Evolutionary conservation across 2,113 vertebrate genomes (phyloP).

Genomic region (Pycnonotus jocosus): DNA sequence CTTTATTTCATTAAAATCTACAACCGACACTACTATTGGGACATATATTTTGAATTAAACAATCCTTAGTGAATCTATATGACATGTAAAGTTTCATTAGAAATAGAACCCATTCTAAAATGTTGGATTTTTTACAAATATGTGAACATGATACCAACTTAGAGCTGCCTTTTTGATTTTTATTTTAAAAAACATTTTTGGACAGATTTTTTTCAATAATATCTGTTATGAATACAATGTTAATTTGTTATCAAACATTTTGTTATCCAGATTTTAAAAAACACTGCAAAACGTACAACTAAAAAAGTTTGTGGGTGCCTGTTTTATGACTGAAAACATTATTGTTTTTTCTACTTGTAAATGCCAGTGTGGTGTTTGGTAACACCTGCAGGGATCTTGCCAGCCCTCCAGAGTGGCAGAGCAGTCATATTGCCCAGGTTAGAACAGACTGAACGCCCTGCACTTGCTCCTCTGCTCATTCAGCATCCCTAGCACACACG

Average conservation of each 20-base stretch:
- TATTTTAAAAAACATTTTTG: neutral
- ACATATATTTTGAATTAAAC: neutral
- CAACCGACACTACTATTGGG: neutral
- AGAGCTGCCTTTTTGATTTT: neutral
- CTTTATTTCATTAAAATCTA: neutral
- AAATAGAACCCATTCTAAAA: neutral
- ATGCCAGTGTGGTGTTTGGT: neutral
- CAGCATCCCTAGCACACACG: rapidly evolving
- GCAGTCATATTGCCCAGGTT: neutral
- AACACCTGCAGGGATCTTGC: neutral
- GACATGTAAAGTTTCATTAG: neutral
- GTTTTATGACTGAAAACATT: neutral
- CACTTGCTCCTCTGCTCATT: neutral
- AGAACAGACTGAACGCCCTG: neutral
- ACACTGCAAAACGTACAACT: neutral
- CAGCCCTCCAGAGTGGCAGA: neutral
- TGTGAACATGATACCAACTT: neutral
- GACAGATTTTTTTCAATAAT: neutral
- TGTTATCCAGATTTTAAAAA: neutral
- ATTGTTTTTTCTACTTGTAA: neutral
- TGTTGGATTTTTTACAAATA: neutral
- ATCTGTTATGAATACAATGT: neutral
- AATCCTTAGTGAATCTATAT: neutral
- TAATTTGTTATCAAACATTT: neutral
- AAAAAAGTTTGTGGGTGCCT: neutral